Conservation (phyloP, 92 coral and sea anemone species). For the Parazoanthus swiftii region DNA sequence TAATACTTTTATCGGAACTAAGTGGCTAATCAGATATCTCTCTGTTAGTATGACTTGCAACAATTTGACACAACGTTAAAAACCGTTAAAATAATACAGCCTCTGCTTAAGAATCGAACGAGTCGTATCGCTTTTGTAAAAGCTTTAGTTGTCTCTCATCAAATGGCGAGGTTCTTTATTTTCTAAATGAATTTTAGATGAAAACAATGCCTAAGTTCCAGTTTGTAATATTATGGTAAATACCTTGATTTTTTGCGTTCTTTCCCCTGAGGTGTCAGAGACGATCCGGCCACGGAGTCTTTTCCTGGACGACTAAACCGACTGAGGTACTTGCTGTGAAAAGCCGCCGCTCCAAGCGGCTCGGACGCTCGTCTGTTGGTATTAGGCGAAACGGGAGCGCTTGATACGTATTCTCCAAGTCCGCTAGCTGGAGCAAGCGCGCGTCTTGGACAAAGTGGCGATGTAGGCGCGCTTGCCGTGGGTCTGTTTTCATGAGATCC, state of each 20-base stretch:
- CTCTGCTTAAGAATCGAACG: no score
- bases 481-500: conserved; percentile 12
- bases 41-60: no score
- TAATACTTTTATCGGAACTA: not conserved
- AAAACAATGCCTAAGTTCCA: not conserved
- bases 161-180: not conserved
- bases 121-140: no score
- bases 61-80: no score
- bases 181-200: not conserved
- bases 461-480: conserved; percentile 19
- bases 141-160: no score
- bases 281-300: not conserved
- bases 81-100: no score
- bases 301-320: not conserved
- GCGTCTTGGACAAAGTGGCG: conserved; percentile 9
- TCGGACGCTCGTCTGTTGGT: conserved; percentile 30
- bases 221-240: not conserved
- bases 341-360: conserved; percentile 18
- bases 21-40: no score
- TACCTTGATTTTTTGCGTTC: conserved; percentile 38
- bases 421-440: not conserved
- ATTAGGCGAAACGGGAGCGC: conserved; percentile 29
- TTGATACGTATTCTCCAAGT: not conserved
- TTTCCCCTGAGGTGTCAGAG: not conserved
- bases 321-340: conserved; percentile 13